Evolutionary conservation across 2,113 vertebrate species (phyloP).

Genomic region (Sebastes schlegelii): DNA sequence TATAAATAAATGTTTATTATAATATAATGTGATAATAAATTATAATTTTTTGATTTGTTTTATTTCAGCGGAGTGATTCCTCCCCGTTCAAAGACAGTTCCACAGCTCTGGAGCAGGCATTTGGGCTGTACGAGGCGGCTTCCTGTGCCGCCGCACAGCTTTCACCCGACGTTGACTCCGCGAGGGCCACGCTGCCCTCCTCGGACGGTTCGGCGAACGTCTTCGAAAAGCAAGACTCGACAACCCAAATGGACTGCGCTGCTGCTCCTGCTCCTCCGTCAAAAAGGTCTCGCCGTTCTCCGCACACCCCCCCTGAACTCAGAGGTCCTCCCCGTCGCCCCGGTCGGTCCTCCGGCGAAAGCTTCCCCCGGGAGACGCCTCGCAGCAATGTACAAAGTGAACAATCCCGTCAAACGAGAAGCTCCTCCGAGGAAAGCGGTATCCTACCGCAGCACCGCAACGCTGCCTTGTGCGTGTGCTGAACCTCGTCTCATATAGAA

Average conservation of each 20-base stretch:
- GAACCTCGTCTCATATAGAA: conserved; percentile 42
- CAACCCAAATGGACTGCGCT: conserved; percentile 58
- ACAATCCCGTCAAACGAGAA: conserved; percentile 42
- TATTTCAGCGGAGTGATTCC: conserved; percentile 52
- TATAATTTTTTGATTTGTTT: background rate
- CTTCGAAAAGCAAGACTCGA: conserved; percentile 69
- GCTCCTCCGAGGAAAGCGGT: conserved; percentile 67
- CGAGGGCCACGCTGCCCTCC: conserved; percentile 29
- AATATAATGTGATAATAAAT: background rate
- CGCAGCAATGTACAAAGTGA: conserved; percentile 34
- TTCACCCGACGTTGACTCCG: conserved; percentile 47
- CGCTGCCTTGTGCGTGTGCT: conserved; percentile 81
- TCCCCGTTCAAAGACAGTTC: conserved; percentile 56
- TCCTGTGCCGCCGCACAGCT: conserved; percentile 62
- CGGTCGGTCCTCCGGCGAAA: conserved; percentile 26
- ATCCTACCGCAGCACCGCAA: conserved; percentile 73
- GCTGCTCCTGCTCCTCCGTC: conserved; percentile 38
- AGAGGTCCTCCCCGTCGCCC: conserved; percentile 24
- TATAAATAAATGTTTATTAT: background rate
- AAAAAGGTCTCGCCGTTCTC: conserved; percentile 69
- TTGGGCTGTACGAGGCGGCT: conserved; percentile 64
- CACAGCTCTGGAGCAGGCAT: conserved; percentile 58
- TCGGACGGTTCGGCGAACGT: conserved; percentile 18
- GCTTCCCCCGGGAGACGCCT: conserved; percentile 22
- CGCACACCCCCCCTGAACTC: conserved; percentile 29